Conservation (phyloP, 2,888 invertebrate genomes). For the Drosophila setosimentum region DNA sequence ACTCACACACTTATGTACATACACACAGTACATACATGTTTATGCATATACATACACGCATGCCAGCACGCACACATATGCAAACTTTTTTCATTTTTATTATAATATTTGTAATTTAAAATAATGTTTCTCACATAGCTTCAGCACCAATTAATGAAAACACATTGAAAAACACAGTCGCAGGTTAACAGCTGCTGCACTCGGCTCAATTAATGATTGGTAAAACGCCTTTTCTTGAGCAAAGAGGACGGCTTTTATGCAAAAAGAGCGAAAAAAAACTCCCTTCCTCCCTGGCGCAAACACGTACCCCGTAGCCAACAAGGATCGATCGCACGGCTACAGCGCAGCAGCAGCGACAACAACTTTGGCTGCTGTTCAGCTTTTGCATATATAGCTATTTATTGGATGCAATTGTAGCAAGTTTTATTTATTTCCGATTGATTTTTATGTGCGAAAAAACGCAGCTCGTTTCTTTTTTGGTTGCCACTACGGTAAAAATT, state of each 20-base stretch:
- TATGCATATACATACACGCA: slow-evolving; percentile 57
- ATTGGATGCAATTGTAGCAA: slow-evolving; percentile 48
- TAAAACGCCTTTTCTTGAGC: slow-evolving; percentile 63
- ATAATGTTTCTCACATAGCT: slow-evolving; percentile 52
- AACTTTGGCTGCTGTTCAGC: slow-evolving; percentile 65
- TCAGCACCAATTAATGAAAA: slow-evolving; percentile 48
- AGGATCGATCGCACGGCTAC: slow-evolving; percentile 73
- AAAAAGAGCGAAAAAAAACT: slow-evolving; percentile 66
- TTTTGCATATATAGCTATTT: slow-evolving; percentile 66
- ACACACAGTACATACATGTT: slow-evolving; percentile 29
- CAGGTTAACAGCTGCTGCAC: slow-evolving; percentile 62
- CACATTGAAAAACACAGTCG: slow-evolving; percentile 38
- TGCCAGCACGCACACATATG: slow-evolving; percentile 62
- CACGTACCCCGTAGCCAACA: slow-evolving; percentile 73
- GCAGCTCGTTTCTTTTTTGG: slow-evolving; percentile 58
- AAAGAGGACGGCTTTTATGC: slow-evolving; percentile 71
- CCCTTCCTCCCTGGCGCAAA: slow-evolving; percentile 53
- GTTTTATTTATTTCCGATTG: slow-evolving; percentile 65
- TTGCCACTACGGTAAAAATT: slow-evolving; percentile 53
- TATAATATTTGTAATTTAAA: slow-evolving; percentile 55
- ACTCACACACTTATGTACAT: slow-evolving; percentile 31
- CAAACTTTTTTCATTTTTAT: slow-evolving; percentile 65
- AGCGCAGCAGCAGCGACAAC: slow-evolving; percentile 75
- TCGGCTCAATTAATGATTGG: slow-evolving; percentile 34
- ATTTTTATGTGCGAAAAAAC: slow-evolving; percentile 67